These are phyloP conservation scores for Meliscaeva auricollis DNA, from an alignment of 2,888 invertebrate species.

Conservation along the genomic window DNA sequence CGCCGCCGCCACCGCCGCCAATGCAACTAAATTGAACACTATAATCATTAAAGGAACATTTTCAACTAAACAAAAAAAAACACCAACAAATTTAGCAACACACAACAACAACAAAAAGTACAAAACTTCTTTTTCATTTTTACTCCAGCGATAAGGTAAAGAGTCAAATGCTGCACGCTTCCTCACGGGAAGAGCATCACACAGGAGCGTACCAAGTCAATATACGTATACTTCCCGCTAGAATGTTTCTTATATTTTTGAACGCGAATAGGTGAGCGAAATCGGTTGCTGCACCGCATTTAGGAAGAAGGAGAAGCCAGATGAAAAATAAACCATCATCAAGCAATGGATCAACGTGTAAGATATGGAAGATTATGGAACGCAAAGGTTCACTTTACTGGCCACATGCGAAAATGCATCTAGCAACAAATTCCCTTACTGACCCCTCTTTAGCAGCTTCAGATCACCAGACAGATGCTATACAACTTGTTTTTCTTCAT, in stretches of 20 bases:
- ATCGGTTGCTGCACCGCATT: slow-evolving; percentile 2
- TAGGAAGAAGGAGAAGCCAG: slow-evolving; percentile 16
- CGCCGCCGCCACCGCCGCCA: no score
- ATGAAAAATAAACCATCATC: slow-evolving; percentile 49
- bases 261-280: slow-evolving; percentile 34
- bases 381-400: slow-evolving; percentile 27
- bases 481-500: slow-evolving; percentile 71
- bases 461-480: slow-evolving; percentile 28
- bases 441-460: not conserved
- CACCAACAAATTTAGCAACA: not conserved
- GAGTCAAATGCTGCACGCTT: slow-evolving; percentile 38
- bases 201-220: slow-evolving; percentile 12
- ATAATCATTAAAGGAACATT: slow-evolving; percentile 54
- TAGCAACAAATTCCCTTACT: not conserved
- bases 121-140: slow-evolving; percentile 35
- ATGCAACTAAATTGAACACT: slow-evolving; percentile 52
- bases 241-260: slow-evolving; percentile 1
- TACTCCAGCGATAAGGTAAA: slow-evolving; percentile 51
- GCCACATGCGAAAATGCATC: slow-evolving; percentile 20
- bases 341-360: slow-evolving; percentile 71
- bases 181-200: slow-evolving; percentile 16
- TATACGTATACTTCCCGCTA: no score
- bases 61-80: not conserved
- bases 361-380: slow-evolving; percentile 67
- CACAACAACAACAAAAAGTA: slow-evolving; percentile 1